Percentiles rank a stretch among this genome's conserved stretches.
Conservation (phyloP, 2,888 invertebrate species). For the Amorpha juglandis region DNA sequence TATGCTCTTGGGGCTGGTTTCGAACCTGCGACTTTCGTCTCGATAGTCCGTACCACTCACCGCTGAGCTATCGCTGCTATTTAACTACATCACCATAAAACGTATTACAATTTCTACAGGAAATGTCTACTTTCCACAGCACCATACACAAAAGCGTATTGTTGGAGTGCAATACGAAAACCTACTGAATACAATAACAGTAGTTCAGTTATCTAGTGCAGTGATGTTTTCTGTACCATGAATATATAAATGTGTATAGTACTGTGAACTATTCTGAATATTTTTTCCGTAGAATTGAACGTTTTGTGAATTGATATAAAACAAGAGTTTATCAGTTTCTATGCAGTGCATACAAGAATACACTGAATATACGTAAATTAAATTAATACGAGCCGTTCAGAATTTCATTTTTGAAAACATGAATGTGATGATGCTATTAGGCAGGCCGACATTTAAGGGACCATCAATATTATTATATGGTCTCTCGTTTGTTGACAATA, state of each 20-base stretch:
- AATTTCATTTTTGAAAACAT: too few species aligned
- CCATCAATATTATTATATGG: too few species aligned
- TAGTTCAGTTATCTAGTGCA: conserved; percentile 4
- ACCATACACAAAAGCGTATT: conserved; percentile 2
- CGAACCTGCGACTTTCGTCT: too few species aligned
- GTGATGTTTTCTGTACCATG: background rate
- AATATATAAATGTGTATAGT: conserved; percentile 6
- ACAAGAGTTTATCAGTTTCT: background rate
- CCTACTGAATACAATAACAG: conserved; percentile 18
- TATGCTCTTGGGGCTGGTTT: too few species aligned
- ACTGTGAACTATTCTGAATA: background rate
- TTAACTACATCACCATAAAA: background rate
- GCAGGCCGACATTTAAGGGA: too few species aligned
- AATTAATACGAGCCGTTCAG: background rate
- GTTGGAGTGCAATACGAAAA: background rate
- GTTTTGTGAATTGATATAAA: background rate
- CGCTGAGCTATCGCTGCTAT: background rate
- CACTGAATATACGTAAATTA: too few species aligned
- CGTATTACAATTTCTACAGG: background rate
- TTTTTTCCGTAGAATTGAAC: background rate
- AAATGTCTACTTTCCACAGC: background rate
- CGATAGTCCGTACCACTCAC: too few species aligned
- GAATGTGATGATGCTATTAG: too few species aligned
- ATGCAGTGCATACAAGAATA: background rate
- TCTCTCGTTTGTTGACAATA: too few species aligned